These are phyloP conservation scores for Strix occidentalis DNA, from an alignment of 2,797 vertebrate genomes.

Conservation along the genomic window DNA sequence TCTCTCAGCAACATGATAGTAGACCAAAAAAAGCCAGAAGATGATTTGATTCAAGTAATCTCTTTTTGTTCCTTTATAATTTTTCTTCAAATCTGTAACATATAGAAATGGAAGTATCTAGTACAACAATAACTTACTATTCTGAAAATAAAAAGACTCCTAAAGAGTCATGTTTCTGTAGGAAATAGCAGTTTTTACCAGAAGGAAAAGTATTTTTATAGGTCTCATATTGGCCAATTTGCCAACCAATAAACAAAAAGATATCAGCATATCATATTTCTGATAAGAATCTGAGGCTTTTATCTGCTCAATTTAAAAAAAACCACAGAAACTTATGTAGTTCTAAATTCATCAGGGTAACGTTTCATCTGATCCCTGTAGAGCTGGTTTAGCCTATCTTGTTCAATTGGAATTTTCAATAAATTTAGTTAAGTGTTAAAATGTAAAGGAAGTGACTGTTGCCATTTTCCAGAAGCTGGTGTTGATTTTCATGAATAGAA, in stretches of 20 bases:
- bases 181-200: neutral
- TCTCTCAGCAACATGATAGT: neutral
- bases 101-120: neutral
- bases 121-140: neutral
- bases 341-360: neutral
- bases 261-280: neutral
- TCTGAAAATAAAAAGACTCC: neutral
- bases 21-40: neutral
- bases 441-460: neutral
- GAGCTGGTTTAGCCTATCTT: neutral
- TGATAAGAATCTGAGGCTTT: neutral
- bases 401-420: neutral
- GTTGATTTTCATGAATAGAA: neutral
- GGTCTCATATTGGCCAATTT: neutral
- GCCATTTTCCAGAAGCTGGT: neutral
- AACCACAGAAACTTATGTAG: accelerated
- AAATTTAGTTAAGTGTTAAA: neutral
- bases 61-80: neutral
- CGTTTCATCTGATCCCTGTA: neutral
- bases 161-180: neutral
- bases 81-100: neutral
- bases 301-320: neutral
- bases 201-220: neutral
- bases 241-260: neutral
- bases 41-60: neutral